Base-by-base conservation (phyloP, 2,113 vertebrate genomes). In the Semicossyphus pulcher region DNA sequence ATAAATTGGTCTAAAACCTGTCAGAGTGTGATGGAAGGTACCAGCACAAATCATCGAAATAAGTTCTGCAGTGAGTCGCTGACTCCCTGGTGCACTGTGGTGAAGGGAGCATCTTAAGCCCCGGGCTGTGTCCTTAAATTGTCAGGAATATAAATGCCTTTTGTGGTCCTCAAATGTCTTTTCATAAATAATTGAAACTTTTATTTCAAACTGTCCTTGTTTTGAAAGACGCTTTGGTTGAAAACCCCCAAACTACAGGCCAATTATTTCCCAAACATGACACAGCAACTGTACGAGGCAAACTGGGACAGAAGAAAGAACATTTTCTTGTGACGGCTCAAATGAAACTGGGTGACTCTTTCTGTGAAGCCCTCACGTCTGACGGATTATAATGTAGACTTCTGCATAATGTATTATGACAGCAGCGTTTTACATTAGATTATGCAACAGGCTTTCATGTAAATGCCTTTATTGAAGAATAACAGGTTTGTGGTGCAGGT, bases 161-260 rank as follows among this genome's bases (percentile, higher is more conserved):
- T 71, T 48, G 32, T 72, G 21, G 21, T 28, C 21, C 56, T 67
- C 16, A 62, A 34, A 66, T 18, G 10, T 76, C 18, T 66, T 9
- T 45, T 21, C 70, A 58, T 66, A 54, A 23, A 70, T 84, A 72
- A 72, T 62, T 74, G 41, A 66, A 79, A 32, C 51, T 60, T 53
- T 58, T 60, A 48, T 72, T 76, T 54, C 49, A 57, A 48, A 42
- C 9, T 57, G 52, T 23, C 18, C 45, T 68, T 70, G 39, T 74
- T 70, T 59, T 64, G 16, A 53, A 64, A 60, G 56, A 42, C 5
- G 56, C 14, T 53, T 41, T 59, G 39, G 42, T 23, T 56, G 51
- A 58, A 67, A 76, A 47, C 32, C 37, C 47, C 14, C 16, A 62
- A 62, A 61, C 52, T 47, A 29, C 32, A 49, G 14, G 9, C 29